Evolutionary conservation across 2,113 vertebrate species (phyloP), one percentile per base, ranked within the genome.

Genomic region (Syngnathus scovelli): DNA sequence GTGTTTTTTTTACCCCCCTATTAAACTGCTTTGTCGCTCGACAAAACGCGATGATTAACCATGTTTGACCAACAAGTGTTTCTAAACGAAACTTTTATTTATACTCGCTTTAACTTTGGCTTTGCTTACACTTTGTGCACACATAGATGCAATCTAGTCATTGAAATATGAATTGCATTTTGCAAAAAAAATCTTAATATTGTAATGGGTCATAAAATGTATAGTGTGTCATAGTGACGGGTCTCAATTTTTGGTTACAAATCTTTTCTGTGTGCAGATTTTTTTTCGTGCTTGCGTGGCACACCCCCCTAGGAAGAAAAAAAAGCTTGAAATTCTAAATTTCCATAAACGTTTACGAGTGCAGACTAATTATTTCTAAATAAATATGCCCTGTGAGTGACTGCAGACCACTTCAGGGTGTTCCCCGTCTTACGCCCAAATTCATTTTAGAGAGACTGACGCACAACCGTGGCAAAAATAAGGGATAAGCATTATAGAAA

Each of bases 21-120:
- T 43, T 21, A 1, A n/a, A 39, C 18, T 61, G 4, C 18, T 41
- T 37, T 19, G 12, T 41, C 12, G 18, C 4, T 19, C 1, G 36
- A 9, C 38, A 62, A 36, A 36, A 16, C 27, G 4, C 7, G 6
- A 56, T 27, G 4, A 15, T 36, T 7, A 6, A 43, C 11, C 1
- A 44, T 16, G 39, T 62, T 62, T 7, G 19, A 13, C n/a, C 60
- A 62, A 62, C 60, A 62, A 62, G 60, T 62, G 55, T 58, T 5
- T 36, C 58, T 37, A 38, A 18, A 15, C 6, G 3, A 21, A 41
- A 41, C 36, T 10, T 18, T 48, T 60, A 59, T 18, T 39, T n/a
- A 61, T 44, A 44, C 6, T 44, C 38, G 12, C 41, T 7, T 11
- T 43, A 44, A 21, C 37, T 62, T 2, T 62, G 38, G 13, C 18